phyloP scores from a whole-genome alignment of 2,797 vertebrate species.

The Vireo griseus region DNA sequence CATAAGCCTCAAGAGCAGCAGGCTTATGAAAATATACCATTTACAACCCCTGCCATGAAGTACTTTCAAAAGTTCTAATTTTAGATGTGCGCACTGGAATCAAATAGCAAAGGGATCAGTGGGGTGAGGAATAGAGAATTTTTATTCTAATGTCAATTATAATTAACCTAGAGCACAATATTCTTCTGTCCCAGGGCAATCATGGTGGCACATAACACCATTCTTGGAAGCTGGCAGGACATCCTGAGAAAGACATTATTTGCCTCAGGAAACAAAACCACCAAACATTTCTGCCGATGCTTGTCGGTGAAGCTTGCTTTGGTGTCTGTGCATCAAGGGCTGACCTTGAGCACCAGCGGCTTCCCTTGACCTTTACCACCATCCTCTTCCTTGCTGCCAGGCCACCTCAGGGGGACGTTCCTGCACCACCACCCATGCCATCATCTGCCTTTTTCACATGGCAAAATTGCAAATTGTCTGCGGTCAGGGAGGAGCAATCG shows the following conservation, averaged over 20 bases:
- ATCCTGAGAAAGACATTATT: not conserved
- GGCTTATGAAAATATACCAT: conserved; percentile 20
- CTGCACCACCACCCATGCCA: rapidly evolving
- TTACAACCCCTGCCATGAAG: not conserved
- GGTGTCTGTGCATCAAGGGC: not conserved
- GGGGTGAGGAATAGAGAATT: not conserved
- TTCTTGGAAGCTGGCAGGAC: not conserved
- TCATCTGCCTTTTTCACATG: not conserved
- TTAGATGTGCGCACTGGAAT: not conserved
- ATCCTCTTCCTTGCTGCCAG: not conserved
- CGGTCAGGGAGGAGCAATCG: rapidly evolving
- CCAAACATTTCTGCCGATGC: rapidly evolving
- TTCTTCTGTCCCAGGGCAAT: not conserved
- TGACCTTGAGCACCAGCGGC: not conserved
- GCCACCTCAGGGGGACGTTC: rapidly evolving
- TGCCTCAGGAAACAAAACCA: not conserved
- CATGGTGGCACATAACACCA: not conserved
- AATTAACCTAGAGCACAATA: not conserved
- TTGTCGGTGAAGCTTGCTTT: not conserved
- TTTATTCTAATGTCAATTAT: conserved; percentile 25
- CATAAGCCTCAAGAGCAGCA: conserved; percentile 8
- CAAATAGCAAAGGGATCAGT: not conserved
- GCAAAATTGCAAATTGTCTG: not conserved
- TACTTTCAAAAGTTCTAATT: conserved; percentile 28
- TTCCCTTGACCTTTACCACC: not conserved